Evolutionary conservation across 1,140 invertebrate species (phyloP), one percentile per base, ranked within the genome.

Genomic region (Formica exsecta): DNA sequence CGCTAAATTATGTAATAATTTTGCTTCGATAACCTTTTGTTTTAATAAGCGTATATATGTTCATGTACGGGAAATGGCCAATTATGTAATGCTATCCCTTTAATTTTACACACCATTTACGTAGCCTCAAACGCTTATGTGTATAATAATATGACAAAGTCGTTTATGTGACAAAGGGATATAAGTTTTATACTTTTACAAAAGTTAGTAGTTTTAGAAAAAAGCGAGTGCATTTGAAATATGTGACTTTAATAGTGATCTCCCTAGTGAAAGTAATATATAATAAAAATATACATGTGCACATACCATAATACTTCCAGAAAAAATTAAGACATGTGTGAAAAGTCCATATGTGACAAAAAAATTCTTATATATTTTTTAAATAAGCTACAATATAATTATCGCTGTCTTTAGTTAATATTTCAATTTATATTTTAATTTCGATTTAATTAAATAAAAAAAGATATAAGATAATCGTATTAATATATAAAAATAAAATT

Each of bases 31-130:
- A 57, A 41, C 2, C 13, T 51, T 13, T 19, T 16, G 16, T 51
- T 51, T 51, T 51, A 51, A 51, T 51, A 6, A 51, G 48, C 48
- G 16, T 36, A 54, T 25, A 44, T 13, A 22, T 19, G 9, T 57
- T 70, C 36, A 80, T 70, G 29, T 36, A 13, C 25, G 13, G 79
- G 79, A 83, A 83, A 74, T 83, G 61, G 8, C 38, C 38, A 83
- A 83, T 83, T 74, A 73, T 19, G 54, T 48, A 83, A 73, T 48
- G 29, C 29, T 44, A 32, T 74, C 41, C 38, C 79, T 25, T 2
- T 68, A 83, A 83, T 83, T 59, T 81, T 61, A 59, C 3, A 77
- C 59, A 9, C 4, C 54, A 13, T 36, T 81, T 83, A 83, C 79
- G 66, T 74, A 41, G 51, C 54, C 22, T 36, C 19, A 57, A 25